Conservation (phyloP, 2,797 vertebrate genomes). For the Phoxinus dragarum region DNA sequence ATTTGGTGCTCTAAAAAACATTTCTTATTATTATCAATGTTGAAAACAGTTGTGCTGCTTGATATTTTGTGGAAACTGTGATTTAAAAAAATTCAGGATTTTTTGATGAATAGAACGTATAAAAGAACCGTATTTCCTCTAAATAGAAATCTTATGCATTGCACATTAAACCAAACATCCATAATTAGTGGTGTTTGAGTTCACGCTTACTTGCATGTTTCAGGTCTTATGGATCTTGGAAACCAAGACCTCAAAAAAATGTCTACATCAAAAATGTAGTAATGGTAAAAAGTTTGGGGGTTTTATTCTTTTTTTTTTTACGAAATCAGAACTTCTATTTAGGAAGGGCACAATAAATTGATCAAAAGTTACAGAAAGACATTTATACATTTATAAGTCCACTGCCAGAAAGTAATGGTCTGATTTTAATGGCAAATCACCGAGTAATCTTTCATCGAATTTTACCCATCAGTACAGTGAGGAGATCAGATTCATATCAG, state of each 20-base stretch:
- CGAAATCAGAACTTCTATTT: no score
- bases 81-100: no score
- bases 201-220: background rate
- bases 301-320: no score
- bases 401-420: constrained; percentile 1
- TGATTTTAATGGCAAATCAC: constrained; percentile 11
- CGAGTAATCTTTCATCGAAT: background rate
- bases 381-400: no score
- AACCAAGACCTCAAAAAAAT: background rate
- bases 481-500: constrained; percentile 12
- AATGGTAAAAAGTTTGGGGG: background rate
- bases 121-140: background rate
- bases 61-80: background rate
- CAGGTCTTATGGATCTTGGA: background rate
- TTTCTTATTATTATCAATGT: background rate
- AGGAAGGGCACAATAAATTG: no score
- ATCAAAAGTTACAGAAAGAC: no score
- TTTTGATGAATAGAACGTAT: background rate
- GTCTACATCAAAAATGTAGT: no score
- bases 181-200: background rate
- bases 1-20: background rate
- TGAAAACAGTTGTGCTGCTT: background rate
- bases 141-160: background rate
- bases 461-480: background rate
- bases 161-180: background rate